Evolutionary conservation across 2,888 invertebrate genomes (phyloP).

Genomic region (Monochamus alternatus): DNA sequence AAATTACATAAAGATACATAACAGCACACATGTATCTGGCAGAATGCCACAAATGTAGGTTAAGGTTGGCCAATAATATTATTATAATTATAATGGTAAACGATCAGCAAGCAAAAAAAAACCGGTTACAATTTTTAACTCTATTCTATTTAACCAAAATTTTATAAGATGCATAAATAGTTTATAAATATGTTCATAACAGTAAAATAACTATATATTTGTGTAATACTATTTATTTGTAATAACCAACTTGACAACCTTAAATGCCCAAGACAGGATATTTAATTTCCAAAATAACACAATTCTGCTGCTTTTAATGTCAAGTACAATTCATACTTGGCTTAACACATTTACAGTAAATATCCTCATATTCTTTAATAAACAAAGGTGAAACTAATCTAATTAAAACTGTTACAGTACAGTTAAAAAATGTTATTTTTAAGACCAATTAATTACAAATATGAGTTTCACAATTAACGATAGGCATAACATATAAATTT

Average conservation of each 20-base stretch:
- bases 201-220: too few species aligned
- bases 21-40: neutral
- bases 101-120: neutral
- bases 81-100: neutral
- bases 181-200: too few species aligned
- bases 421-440: too few species aligned
- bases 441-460: too few species aligned
- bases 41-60: conserved; percentile 8
- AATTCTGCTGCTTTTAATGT: neutral
- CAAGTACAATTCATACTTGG: neutral
- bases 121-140: neutral
- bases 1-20: neutral
- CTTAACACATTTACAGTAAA: too few species aligned
- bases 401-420: too few species aligned
- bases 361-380: too few species aligned
- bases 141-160: neutral
- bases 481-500: too few species aligned
- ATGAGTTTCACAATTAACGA: too few species aligned
- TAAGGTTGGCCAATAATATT: neutral
- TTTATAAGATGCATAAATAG: neutral
- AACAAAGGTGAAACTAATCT: too few species aligned
- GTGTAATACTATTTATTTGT: too few species aligned
- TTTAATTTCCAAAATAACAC: neutral
- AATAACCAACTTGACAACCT: neutral
- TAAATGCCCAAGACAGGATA: neutral